phyloP scores from a whole-genome alignment of 2,888 invertebrate genomes.

The Oxycera nigricornis region DNA sequence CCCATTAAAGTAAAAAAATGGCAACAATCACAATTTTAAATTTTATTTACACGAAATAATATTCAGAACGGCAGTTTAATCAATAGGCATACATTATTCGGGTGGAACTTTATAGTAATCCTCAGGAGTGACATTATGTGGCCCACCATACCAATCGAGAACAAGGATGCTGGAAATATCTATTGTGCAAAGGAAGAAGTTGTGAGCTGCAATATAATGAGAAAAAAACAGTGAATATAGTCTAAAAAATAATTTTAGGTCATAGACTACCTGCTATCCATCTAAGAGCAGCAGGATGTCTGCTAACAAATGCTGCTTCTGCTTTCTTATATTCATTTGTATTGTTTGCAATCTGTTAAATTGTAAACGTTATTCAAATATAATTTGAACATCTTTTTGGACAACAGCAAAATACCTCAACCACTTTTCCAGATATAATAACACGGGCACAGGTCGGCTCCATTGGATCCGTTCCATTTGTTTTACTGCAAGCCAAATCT shows the following conservation, averaged over 20 bases:
- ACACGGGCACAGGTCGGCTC: constrained; percentile 59
- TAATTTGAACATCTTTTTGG: not conserved
- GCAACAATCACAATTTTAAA: not conserved
- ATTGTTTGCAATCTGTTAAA: constrained; percentile 51
- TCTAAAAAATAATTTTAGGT: not conserved
- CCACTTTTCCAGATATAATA: constrained; percentile 58
- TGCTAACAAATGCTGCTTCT: constrained; percentile 52
- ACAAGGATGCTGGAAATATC: constrained; percentile 76
- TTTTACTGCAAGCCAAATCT: constrained; percentile 54
- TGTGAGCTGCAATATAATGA: constrained; percentile 70
- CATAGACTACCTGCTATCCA: constrained; percentile 54
- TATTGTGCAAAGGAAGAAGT: constrained; percentile 80
- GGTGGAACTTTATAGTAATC: constrained; percentile 52
- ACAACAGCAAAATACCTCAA: constrained; percentile 35
- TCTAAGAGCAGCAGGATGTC: constrained; percentile 58
- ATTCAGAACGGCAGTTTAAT: too few relatives aligned
- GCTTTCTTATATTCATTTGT: constrained; percentile 51
- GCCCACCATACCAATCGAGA: constrained; percentile 83
- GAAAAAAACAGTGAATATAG: not conserved
- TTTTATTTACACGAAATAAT: not conserved
- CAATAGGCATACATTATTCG: constrained; percentile 25
- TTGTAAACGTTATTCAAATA: not conserved
- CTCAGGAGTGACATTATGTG: constrained; percentile 58
- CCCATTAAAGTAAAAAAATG: not conserved
- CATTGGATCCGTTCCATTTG: constrained; percentile 57